These are phyloP conservation scores for Sceloporus undulatus DNA, from an alignment of 2,113 vertebrate genomes.

Conservation along the genomic window DNA sequence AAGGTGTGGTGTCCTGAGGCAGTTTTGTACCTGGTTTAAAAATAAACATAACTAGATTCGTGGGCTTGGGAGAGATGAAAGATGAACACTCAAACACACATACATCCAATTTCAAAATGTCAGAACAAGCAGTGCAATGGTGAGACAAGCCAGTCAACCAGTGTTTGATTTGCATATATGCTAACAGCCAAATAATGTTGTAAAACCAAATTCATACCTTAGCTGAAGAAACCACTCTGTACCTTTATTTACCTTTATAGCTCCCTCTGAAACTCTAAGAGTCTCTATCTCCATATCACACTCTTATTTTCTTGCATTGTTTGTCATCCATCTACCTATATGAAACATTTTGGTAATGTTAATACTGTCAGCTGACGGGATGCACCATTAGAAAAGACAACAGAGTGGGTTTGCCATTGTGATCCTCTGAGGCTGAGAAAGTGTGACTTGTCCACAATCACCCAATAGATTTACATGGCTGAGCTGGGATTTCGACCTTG, in stretches of 20 bases:
- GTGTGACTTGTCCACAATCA: too few relatives aligned
- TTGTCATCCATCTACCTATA: background rate
- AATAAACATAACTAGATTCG: background rate
- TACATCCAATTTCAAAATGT: too few relatives aligned
- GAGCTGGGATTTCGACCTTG: too few relatives aligned
- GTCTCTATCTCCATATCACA: background rate
- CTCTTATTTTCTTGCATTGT: background rate
- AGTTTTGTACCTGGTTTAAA: background rate
- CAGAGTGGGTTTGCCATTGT: slow-evolving; percentile 46
- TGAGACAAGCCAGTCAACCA: background rate
- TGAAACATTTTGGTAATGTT: background rate
- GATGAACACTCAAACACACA: background rate
- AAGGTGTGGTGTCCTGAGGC: too few relatives aligned
- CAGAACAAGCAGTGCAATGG: too few relatives aligned
- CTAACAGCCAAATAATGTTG: too few relatives aligned
- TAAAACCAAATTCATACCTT: background rate
- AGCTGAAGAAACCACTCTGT: background rate
- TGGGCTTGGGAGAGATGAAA: background rate
- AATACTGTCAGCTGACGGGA: background rate
- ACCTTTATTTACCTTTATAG: too few relatives aligned
- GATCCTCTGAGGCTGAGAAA: background rate
- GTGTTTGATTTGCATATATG: background rate
- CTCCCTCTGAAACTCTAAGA: background rate
- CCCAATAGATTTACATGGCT: too few relatives aligned
- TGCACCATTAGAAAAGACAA: background rate